A percentile compares a stretch with the other conserved stretches of the same genome.
These are phyloP conservation scores for Dicentrarchus labrax DNA, from an alignment of 2,113 vertebrate genomes.

Conservation along the genomic window DNA sequence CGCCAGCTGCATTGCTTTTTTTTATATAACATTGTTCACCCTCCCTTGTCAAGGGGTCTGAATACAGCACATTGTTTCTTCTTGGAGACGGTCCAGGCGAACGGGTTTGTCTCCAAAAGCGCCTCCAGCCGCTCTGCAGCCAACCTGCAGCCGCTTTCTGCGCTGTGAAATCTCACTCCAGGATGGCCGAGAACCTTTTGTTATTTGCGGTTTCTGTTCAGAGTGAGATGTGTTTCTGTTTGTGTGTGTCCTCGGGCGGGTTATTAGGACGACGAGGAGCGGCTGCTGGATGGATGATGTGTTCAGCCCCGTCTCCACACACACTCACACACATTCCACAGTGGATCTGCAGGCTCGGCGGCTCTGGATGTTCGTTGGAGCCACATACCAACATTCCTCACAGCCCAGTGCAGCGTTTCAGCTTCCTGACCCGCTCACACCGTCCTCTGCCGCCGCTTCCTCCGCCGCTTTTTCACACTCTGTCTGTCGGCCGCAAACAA, in stretches of 20 bases:
- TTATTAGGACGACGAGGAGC: constrained; percentile 59
- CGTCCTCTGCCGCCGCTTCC: constrained; percentile 33
- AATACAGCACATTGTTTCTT: constrained; percentile 81
- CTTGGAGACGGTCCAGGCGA: constrained; percentile 76
- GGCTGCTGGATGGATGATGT: constrained; percentile 57
- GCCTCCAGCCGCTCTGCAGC: constrained; percentile 73
- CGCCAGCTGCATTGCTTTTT: constrained; percentile 63
- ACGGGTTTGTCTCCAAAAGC: constrained; percentile 71
- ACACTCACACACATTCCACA: constrained; percentile 69
- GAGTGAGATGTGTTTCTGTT: constrained; percentile 37
- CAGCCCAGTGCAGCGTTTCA: constrained; percentile 64
- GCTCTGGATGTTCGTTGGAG: constrained; percentile 64
- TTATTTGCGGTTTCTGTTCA: constrained; percentile 30
- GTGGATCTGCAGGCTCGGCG: constrained; percentile 66
- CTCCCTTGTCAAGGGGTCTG: constrained; percentile 58
- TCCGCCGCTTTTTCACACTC: constrained; percentile 42
- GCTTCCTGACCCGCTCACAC: constrained; percentile 67
- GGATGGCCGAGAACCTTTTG: constrained; percentile 52
- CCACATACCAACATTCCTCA: constrained; percentile 78
- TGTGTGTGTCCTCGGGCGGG: constrained; percentile 41
- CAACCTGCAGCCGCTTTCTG: constrained; percentile 61
- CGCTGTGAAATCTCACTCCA: constrained; percentile 54
- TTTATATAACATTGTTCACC: constrained; percentile 43
- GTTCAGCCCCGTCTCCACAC: constrained; percentile 40
- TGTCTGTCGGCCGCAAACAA: constrained; percentile 42